These are phyloP conservation scores for Brachionus asplanchnoidis DNA, from an alignment of 1,140 invertebrate genomes.

Conservation along the genomic window DNA sequence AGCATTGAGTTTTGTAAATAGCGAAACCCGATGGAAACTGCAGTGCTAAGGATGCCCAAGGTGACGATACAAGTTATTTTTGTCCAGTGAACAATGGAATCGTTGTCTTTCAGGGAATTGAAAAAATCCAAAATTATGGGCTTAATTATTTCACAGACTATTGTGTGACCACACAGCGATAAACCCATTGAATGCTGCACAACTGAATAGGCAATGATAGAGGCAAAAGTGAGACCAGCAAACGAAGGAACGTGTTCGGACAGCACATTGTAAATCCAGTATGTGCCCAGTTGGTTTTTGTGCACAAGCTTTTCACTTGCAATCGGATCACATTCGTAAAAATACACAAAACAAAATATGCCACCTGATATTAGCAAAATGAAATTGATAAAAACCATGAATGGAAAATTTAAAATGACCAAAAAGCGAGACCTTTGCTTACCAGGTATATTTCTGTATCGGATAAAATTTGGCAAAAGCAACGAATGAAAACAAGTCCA, in stretches of 20 bases:
- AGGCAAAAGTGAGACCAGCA: not conserved
- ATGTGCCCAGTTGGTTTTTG: slow-evolving; percentile 26
- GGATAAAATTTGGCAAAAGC: slow-evolving; percentile 18
- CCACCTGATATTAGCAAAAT: slow-evolving; percentile 8
- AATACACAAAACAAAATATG: slow-evolving; percentile 16
- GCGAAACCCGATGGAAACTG: not conserved
- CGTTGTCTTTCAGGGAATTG: not conserved
- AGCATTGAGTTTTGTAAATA: slow-evolving; percentile 6
- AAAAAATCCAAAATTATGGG: slow-evolving; percentile 1
- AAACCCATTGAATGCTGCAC: slow-evolving; percentile 23
- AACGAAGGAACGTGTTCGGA: not conserved
- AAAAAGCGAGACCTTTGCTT: not conserved
- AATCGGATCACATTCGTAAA: slow-evolving; percentile 20
- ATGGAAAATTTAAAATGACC: slow-evolving; percentile 1
- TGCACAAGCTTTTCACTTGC: not conserved
- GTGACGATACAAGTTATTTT: not conserved
- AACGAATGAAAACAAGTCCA: slow-evolving; percentile 30
- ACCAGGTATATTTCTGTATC: slow-evolving; percentile 10
- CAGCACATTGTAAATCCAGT: not conserved
- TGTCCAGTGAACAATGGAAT: not conserved
- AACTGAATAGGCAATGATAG: slow-evolving; percentile 8
- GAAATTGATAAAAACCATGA: slow-evolving; percentile 13
- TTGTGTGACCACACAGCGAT: not conserved
- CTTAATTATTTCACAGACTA: slow-evolving; percentile 1
- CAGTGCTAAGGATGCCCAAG: not conserved